Conservation (phyloP, 1,140 invertebrate genomes). For the Pantala flavescens region DNA sequence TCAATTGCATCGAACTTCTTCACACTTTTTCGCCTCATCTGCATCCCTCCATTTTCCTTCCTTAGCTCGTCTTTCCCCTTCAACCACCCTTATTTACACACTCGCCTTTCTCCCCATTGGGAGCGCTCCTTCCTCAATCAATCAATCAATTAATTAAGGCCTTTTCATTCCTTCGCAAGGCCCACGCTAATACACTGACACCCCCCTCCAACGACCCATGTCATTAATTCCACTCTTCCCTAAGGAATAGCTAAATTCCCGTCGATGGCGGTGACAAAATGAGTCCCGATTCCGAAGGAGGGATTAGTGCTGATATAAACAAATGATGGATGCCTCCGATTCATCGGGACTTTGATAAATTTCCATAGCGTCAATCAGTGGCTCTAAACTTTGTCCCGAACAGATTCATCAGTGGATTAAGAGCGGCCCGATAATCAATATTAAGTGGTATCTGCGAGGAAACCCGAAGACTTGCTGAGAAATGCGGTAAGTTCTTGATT, state of each 20-base stretch:
- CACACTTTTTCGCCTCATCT: not conserved
- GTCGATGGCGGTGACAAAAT: slow-evolving; percentile 8
- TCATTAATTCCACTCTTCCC: slow-evolving; percentile 9
- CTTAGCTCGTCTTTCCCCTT: not conserved
- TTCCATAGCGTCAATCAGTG: not conserved
- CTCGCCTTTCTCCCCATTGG: not conserved
- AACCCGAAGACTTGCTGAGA: too few species aligned
- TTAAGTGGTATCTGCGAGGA: too few species aligned
- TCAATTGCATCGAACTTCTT: too few species aligned
- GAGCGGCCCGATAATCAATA: too few species aligned
- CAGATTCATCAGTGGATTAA: not conserved
- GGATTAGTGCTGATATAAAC: not conserved
- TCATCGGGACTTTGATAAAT: not conserved
- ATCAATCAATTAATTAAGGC: slow-evolving; percentile 5
- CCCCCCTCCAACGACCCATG: not conserved
- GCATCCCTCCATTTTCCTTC: not conserved
- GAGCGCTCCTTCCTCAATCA: slow-evolving; percentile 3
- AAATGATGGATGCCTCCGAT: not conserved
- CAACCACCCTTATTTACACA: slow-evolving; percentile 5
- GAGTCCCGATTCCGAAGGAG: not conserved
- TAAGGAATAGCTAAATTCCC: slow-evolving; percentile 3
- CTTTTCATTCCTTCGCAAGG: not conserved
- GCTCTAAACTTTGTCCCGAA: not conserved
- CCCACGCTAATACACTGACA: not conserved
- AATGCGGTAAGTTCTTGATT: too few species aligned